A percentile compares a stretch with the other conserved stretches of the same genome.
Evolutionary conservation across 2,888 invertebrate species (phyloP).

Genomic region (Molorchus minor): DNA sequence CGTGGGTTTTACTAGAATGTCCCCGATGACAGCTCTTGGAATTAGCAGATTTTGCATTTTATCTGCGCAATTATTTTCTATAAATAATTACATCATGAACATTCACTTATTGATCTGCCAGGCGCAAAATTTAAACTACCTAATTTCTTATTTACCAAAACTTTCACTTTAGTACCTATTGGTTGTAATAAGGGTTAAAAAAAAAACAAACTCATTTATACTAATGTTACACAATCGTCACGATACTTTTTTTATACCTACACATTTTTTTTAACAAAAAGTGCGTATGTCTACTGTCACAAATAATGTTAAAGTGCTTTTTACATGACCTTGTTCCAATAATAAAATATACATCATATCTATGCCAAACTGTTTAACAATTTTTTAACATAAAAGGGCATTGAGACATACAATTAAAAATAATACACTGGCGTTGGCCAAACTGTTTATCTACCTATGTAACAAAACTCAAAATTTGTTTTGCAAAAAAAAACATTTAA

Average conservation of each 20-base stretch:
- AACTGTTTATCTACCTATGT: too few relatives aligned
- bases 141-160: not conserved
- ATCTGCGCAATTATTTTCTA: slow-evolving; percentile 39
- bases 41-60: slow-evolving; percentile 24
- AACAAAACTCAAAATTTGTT: too few relatives aligned
- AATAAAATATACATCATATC: slow-evolving; percentile 12
- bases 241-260: not conserved
- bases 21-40: slow-evolving; percentile 9
- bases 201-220: too few relatives aligned
- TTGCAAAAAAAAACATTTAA: too few relatives aligned
- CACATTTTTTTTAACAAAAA: not conserved
- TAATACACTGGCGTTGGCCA: too few relatives aligned
- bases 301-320: slow-evolving; percentile 12
- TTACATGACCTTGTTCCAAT: slow-evolving; percentile 26
- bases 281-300: not conserved
- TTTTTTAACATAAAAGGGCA: too few relatives aligned
- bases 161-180: too few relatives aligned
- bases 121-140: slow-evolving; percentile 16
- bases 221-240: too few relatives aligned
- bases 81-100: slow-evolving; percentile 41
- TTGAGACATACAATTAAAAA: too few relatives aligned
- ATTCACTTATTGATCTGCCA: slow-evolving; percentile 24
- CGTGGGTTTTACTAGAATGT: slow-evolving; percentile 6
- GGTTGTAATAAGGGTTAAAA: too few relatives aligned
- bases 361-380: not conserved